Conservation (phyloP, 2,113 vertebrate genomes). For the Drymodes brunneopygia region DNA sequence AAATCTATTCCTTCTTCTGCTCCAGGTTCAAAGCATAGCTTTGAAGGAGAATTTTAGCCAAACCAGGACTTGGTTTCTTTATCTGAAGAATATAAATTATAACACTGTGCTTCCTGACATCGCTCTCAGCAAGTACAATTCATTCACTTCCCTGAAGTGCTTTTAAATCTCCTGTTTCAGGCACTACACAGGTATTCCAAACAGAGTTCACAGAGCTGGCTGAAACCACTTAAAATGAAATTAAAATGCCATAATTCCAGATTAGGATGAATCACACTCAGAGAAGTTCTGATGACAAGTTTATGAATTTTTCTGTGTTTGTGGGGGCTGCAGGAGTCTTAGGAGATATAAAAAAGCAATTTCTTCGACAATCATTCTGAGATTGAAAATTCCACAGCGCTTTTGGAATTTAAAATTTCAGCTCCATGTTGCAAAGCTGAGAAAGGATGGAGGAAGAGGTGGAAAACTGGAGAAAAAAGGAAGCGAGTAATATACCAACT, state of each 20-base stretch:
- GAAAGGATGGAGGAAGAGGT: not conserved
- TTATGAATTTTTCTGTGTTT: not conserved
- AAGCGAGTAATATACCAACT: accelerated
- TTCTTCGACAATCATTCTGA: not conserved
- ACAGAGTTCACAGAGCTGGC: conserved; percentile 1
- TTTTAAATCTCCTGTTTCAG: conserved; percentile 39
- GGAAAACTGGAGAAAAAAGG: not conserved
- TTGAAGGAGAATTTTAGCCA: not conserved
- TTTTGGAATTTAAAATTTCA: not conserved
- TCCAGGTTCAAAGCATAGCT: not conserved
- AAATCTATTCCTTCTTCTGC: not conserved
- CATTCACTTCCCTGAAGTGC: conserved; percentile 42
- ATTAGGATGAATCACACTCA: conserved; percentile 1
- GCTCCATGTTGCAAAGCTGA: not conserved
- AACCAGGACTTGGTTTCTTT: not conserved
- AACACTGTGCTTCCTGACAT: not conserved
- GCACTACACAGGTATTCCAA: conserved; percentile 27
- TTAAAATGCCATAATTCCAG: conserved; percentile 28
- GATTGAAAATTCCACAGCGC: not conserved
- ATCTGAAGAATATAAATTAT: conserved; percentile 7
- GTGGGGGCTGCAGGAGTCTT: not conserved
- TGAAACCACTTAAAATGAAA: conserved; percentile 36
- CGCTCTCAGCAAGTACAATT: conserved; percentile 9
- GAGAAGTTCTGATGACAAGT: not conserved
- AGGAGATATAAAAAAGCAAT: not conserved